Conservation (phyloP, 2,113 vertebrate species). For the Hypocryptadius cinnamomeus region DNA sequence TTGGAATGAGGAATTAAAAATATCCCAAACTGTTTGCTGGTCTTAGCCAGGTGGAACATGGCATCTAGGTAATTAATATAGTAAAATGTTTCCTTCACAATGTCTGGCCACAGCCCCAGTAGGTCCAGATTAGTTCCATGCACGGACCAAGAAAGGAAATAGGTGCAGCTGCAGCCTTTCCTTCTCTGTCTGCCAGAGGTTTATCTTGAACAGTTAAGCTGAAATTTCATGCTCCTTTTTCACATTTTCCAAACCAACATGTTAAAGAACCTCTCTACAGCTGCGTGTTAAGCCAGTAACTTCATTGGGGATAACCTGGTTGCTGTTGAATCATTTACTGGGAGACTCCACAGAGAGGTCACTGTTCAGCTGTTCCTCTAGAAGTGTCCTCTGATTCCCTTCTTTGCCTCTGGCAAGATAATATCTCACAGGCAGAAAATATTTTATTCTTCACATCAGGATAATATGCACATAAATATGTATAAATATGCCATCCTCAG, state of each 20-base stretch:
- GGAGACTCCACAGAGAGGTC: background rate
- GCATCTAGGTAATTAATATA: background rate
- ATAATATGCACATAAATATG: background rate
- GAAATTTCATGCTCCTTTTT: background rate
- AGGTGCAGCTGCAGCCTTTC: background rate
- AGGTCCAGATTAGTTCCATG: background rate
- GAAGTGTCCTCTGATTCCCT: background rate
- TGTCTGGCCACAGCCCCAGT: background rate
- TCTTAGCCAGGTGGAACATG: background rate
- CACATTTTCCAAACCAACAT: background rate
- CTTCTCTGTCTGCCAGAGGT: background rate
- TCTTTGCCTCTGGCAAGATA: background rate
- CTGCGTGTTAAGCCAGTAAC: background rate
- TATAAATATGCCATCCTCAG: background rate
- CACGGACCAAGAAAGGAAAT: background rate
- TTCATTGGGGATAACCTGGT: background rate
- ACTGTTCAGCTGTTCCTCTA: background rate
- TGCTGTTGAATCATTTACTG: background rate
- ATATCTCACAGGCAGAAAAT: background rate
- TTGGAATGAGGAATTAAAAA: background rate
- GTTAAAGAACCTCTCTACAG: background rate
- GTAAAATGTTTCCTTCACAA: background rate
- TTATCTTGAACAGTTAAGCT: background rate
- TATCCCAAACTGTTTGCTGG: background rate
- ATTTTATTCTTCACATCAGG: conserved; percentile 1